Conservation (phyloP, 2,888 invertebrate species). For the Tipula helvola region DNA sequence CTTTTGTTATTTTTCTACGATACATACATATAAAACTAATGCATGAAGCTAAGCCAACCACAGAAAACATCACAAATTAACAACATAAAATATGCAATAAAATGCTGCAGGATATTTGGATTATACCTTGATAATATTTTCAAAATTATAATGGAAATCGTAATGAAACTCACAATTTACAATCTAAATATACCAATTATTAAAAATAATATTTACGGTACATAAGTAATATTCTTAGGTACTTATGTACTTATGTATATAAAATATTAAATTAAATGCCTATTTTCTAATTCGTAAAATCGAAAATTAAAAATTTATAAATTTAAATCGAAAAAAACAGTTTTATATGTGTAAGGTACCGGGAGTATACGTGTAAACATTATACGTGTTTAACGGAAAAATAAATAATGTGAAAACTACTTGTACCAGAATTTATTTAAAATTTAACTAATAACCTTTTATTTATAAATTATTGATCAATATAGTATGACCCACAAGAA, state of each 20-base stretch:
- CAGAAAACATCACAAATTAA: not conserved
- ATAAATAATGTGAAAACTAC: conserved; percentile 4
- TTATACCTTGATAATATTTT: not conserved
- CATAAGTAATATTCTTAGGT: not conserved
- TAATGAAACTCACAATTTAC: not conserved
- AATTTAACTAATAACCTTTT: not conserved
- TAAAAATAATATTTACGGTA: not conserved
- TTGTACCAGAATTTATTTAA: not conserved
- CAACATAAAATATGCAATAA: conserved; percentile 4
- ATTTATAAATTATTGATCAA: not conserved
- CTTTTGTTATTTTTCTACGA: not conserved
- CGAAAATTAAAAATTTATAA: not conserved
- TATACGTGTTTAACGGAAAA: not conserved
- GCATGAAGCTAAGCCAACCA: not conserved
- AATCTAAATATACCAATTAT: not conserved
- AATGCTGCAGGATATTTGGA: not conserved
- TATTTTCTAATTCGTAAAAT: not conserved
- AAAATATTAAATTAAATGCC: not conserved
- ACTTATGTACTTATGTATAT: not conserved
- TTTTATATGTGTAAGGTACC: no score
- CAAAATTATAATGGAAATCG: not conserved
- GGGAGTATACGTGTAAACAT: not conserved
- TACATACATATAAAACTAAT: not conserved
- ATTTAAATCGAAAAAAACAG: not conserved
- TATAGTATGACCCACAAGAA: not conserved